phyloP scores from a whole-genome alignment of 2,113 vertebrate species.

The Dasyurus viverrinus region DNA sequence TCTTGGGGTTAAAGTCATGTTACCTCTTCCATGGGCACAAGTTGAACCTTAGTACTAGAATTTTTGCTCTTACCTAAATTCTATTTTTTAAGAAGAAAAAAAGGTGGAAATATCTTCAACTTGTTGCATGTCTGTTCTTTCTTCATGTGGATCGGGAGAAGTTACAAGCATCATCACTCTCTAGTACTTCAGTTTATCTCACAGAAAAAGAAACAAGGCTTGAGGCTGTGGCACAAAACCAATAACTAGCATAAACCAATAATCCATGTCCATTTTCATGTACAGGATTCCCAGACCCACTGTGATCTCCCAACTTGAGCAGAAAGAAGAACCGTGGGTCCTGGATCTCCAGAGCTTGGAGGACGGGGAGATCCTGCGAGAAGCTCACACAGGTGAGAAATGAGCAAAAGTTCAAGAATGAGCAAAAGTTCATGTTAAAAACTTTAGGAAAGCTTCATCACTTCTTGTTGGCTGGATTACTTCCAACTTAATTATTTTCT shows the following conservation, averaged over 20 bases:
- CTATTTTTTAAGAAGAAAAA: not conserved
- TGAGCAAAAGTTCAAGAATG: not conserved
- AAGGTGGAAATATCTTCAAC: not conserved
- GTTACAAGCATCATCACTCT: not conserved
- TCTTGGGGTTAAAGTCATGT: not conserved
- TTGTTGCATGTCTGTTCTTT: not conserved
- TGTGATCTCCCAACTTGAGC: conserved; percentile 36
- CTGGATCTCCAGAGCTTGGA: conserved; percentile 12
- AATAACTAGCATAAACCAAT: not conserved
- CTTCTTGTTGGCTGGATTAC: conserved; percentile 1
- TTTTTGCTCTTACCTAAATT: not conserved
- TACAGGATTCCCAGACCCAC: conserved; percentile 30
- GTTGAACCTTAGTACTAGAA: not conserved
- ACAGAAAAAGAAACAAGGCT: not conserved
- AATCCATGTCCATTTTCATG: not conserved
- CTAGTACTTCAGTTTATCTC: not conserved
- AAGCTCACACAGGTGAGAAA: conserved; percentile 49
- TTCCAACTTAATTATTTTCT: not conserved
- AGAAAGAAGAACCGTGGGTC: conserved; percentile 34
- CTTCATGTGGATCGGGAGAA: not conserved
- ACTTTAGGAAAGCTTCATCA: conserved; percentile 11
- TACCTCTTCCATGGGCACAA: not conserved
- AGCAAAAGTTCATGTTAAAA: conserved; percentile 17
- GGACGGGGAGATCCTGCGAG: not conserved
- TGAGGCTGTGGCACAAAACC: conserved; percentile 22